Evolutionary conservation across 2,797 vertebrate species (phyloP).

Genomic region (Carduelis carduelis): DNA sequence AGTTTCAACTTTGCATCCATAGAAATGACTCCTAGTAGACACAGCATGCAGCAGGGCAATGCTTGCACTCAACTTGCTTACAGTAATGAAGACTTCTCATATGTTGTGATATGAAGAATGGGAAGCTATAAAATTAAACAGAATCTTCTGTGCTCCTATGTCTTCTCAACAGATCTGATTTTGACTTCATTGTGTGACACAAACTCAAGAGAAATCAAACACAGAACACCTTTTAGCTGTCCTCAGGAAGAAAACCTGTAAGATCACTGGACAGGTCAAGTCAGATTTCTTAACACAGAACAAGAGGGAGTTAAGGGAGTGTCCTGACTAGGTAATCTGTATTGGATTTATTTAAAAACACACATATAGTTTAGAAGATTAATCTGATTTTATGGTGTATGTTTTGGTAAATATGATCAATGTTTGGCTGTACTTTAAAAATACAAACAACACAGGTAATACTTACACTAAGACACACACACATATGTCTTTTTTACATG

Average conservation of each 20-base stretch:
- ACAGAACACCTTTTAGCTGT: neutral
- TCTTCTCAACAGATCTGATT: neutral
- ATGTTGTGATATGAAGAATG: neutral
- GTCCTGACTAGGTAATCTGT: neutral
- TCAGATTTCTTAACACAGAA: neutral
- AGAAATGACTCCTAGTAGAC: neutral
- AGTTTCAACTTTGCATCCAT: neutral
- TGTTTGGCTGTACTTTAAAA: neutral
- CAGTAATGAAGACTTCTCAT: neutral
- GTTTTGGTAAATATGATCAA: neutral
- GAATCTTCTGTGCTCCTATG: neutral
- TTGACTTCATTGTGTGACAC: neutral
- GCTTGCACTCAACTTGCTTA: neutral
- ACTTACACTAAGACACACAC: neutral
- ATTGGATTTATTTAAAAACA: neutral
- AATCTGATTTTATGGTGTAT: neutral
- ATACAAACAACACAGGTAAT: neutral
- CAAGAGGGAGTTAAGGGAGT: neutral
- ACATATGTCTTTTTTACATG: neutral
- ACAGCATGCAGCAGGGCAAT: neutral
- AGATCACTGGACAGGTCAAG: neutral
- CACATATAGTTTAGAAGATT: neutral
- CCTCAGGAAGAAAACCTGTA: neutral
- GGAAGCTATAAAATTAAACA: neutral
- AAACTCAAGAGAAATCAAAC: neutral